Evolutionary conservation across 35 echinoderm and acorn worm species (phyloP).

Genomic region (Heliocidaris tuberculata): DNA sequence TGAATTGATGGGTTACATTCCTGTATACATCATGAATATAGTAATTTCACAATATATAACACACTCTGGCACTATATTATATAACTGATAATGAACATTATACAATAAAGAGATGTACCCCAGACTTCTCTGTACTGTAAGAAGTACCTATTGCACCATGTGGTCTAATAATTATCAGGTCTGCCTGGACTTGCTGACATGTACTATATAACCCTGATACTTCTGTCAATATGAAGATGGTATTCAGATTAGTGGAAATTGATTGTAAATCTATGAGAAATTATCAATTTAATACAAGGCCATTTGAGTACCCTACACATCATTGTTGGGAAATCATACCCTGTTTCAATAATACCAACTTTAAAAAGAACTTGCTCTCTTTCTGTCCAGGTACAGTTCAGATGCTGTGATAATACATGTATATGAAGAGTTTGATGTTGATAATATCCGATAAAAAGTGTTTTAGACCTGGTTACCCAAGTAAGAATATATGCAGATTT

Average conservation of each 20-base stretch:
- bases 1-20: background rate
- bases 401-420: background rate
- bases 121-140: background rate
- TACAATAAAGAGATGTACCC: background rate
- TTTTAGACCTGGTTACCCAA: background rate
- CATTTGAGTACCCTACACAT: background rate
- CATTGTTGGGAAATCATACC: background rate
- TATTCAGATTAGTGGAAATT: background rate
- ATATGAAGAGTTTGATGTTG: too few species aligned
- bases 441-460: background rate
- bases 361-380: background rate
- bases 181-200: background rate
- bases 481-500: background rate
- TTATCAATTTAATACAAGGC: background rate
- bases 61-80: background rate
- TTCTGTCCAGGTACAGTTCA: background rate
- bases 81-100: background rate
- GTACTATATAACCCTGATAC: background rate
- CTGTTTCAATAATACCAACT: background rate
- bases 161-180: background rate
- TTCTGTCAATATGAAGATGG: background rate
- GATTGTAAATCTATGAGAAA: background rate
- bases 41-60: too few species aligned
- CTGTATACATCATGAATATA: background rate
- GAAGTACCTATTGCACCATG: background rate